A percentile compares a stretch with the other conserved stretches of the same genome.
phyloP scores from a whole-genome alignment of 2,113 vertebrate species.

The Ariopsis seemanni region DNA sequence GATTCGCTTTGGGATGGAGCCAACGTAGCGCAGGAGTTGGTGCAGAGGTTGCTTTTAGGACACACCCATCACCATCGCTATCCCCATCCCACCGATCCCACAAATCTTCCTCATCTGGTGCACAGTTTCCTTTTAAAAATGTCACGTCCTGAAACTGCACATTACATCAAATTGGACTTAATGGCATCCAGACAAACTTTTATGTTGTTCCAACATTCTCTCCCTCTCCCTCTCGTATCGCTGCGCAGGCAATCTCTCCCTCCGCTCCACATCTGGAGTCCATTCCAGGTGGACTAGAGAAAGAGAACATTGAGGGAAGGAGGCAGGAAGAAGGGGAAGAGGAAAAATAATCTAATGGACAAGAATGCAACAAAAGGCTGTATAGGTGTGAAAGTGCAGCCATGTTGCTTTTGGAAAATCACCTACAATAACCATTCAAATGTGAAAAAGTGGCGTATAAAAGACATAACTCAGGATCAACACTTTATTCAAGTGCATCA shows the following conservation, averaged over 20 bases:
- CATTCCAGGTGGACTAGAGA: constrained; percentile 76
- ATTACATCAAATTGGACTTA: constrained; percentile 84
- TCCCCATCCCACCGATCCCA: constrained; percentile 49
- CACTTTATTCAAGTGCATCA: background rate
- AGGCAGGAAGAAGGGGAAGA: constrained; percentile 12
- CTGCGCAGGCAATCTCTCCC: constrained; percentile 63
- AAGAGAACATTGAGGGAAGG: constrained; percentile 36
- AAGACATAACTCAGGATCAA: background rate
- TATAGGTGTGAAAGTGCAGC: background rate
- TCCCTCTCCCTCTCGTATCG: constrained; percentile 43
- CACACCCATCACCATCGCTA: constrained; percentile 36
- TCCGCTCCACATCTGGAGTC: constrained; percentile 75
- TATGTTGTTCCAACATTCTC: constrained; percentile 79
- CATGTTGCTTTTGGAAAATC: background rate
- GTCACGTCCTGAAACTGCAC: constrained; percentile 76
- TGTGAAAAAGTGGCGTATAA: background rate
- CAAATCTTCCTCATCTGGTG: constrained; percentile 76
- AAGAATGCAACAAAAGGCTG: constrained; percentile 12
- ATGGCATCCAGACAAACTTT: constrained; percentile 85
- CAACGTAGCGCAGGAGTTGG: constrained; percentile 49
- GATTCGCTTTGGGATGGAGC: background rate
- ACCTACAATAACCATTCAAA: background rate
- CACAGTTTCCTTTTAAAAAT: constrained; percentile 79
- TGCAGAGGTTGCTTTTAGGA: constrained; percentile 59
- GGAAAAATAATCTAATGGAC: constrained; percentile 44